These are phyloP conservation scores for Phytoseiulus persimilis DNA, from an alignment of 2,888 invertebrate genomes.

Conservation along the genomic window DNA sequence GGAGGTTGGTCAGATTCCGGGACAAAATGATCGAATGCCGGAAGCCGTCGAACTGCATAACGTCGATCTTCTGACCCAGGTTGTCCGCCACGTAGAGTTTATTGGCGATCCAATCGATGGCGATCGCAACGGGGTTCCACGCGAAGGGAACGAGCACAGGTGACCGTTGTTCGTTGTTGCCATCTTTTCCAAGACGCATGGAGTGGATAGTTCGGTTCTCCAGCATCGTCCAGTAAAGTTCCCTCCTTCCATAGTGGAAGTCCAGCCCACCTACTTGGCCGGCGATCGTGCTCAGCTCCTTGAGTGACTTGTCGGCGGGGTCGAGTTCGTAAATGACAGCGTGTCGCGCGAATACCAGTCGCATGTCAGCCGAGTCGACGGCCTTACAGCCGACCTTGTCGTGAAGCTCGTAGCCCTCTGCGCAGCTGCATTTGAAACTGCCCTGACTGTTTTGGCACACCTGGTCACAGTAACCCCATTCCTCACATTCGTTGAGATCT, in stretches of 20 bases:
- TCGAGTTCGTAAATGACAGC: constrained; percentile 64
- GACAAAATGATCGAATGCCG: constrained; percentile 84
- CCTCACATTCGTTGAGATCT: constrained; percentile 72
- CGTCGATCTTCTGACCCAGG: constrained; percentile 83
- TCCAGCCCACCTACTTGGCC: constrained; percentile 77
- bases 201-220: constrained; percentile 43
- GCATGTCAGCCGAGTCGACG: constrained; percentile 55
- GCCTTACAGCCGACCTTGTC: constrained; percentile 58
- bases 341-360: constrained; percentile 64
- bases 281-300: constrained; percentile 63
- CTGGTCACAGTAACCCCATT: constrained; percentile 69
- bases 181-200: constrained; percentile 42
- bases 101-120: constrained; percentile 93
- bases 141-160: constrained; percentile 66
- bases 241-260: constrained; percentile 66
- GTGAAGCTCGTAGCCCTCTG: constrained; percentile 63
- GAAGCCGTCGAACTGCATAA: constrained; percentile 76
- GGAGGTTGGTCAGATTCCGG: constrained; percentile 78
- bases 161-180: constrained; percentile 48
- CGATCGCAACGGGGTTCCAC: constrained; percentile 80
- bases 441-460: constrained; percentile 77
- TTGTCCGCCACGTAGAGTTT: constrained; percentile 90
- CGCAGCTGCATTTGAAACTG: constrained; percentile 73
- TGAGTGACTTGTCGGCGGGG: constrained; percentile 55
- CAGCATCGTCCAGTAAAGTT: constrained; percentile 64